Percentiles rank a stretch among this genome's conserved stretches.
Conservation (phyloP, 2,113 vertebrate genomes). For the Etia nguti region DNA sequence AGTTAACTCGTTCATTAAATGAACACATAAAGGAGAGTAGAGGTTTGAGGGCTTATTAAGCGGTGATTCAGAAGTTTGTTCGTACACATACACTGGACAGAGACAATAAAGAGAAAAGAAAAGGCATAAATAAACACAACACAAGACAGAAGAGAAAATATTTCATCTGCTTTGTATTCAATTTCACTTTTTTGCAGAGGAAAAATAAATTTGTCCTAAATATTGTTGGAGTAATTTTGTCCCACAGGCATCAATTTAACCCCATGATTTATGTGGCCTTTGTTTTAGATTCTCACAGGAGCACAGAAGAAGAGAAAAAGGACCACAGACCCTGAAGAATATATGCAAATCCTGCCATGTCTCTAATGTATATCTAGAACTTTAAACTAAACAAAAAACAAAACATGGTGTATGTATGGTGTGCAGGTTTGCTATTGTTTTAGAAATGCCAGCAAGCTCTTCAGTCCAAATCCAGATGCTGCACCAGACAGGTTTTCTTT, state of each 20-base stretch:
- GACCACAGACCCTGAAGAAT: neutral
- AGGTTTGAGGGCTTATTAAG: neutral
- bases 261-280: accelerated
- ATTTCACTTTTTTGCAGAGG: neutral
- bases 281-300: neutral
- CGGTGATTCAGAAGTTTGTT: neutral
- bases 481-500: neutral
- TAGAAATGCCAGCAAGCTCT: neutral
- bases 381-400: accelerated
- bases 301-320: neutral
- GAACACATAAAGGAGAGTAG: neutral
- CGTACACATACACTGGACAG: accelerated
- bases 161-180: accelerated
- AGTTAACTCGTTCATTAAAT: accelerated
- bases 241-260: neutral
- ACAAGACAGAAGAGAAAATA: neutral
- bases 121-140: neutral
- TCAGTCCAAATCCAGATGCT: neutral
- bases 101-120: neutral
- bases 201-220: neutral
- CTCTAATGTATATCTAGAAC: neutral
- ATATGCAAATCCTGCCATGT: neutral
- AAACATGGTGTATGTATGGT: neutral
- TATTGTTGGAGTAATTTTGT: neutral
- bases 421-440: neutral